Evolutionary conservation across 2,113 vertebrate genomes (phyloP).

Genomic region (Chiloscyllium plagiosum): DNA sequence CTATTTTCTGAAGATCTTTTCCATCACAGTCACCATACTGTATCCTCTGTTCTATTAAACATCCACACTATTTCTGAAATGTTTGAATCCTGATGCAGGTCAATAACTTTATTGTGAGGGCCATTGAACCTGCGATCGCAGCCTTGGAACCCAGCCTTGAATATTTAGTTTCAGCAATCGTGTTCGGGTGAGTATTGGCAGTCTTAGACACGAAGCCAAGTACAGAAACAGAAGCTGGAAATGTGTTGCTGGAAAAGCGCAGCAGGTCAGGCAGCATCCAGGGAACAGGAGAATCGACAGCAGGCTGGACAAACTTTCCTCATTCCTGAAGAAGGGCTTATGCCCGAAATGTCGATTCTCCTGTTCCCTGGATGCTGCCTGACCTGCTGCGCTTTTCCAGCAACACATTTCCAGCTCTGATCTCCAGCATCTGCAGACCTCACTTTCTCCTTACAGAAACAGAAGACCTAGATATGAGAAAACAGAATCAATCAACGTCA

Average conservation of each 20-base stretch:
- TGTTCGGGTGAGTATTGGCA: background rate
- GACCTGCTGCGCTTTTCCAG: too few relatives aligned
- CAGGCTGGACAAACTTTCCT: too few relatives aligned
- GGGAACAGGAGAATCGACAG: too few relatives aligned
- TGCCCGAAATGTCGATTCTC: too few relatives aligned
- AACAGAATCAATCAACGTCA: background rate
- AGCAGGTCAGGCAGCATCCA: too few relatives aligned
- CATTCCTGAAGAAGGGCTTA: too few relatives aligned
- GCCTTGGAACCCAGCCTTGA: background rate
- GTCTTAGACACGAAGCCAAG: background rate
- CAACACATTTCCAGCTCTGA: too few relatives aligned
- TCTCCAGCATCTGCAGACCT: too few relatives aligned
- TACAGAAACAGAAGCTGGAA: background rate
- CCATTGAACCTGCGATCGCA: background rate
- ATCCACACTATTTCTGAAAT: background rate
- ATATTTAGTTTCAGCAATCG: background rate
- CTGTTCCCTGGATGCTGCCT: too few relatives aligned
- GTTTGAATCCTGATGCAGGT: background rate
- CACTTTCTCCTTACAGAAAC: too few relatives aligned
- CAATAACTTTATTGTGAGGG: background rate
- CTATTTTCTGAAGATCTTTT: background rate
- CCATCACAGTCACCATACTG: background rate
- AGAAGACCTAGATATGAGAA: background rate
- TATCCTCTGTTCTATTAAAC: background rate
- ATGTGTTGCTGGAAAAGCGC: too few relatives aligned